Conservation (phyloP, 64 coral and sea anemone species). For the Stylophora pistillata region DNA sequence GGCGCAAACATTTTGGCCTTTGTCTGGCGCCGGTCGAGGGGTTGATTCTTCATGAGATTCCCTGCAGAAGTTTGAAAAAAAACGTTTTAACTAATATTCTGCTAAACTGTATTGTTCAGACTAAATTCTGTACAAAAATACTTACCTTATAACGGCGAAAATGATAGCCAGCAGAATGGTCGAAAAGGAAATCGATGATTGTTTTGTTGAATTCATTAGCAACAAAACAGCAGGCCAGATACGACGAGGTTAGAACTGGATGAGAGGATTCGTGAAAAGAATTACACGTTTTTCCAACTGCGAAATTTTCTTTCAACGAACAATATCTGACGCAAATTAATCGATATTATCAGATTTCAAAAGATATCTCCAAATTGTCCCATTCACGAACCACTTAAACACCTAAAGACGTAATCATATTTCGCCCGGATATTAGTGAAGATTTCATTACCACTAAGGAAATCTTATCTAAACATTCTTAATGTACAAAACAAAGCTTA, state of each 20-base stretch:
- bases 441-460: not conserved
- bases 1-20: slow-evolving; percentile 57
- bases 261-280: not conserved
- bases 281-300: too few species aligned
- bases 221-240: not conserved
- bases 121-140: not conserved
- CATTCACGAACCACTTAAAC: not conserved
- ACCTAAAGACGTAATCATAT: not conserved
- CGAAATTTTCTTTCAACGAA: not conserved
- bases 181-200: not conserved
- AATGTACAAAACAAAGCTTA: slow-evolving; percentile 5
- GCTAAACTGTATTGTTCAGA: not conserved
- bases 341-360: not conserved
- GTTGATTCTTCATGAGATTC: not conserved
- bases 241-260: not conserved
- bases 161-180: not conserved
- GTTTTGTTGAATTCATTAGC: slow-evolving; percentile 8
- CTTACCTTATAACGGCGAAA: not conserved
- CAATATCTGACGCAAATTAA: not conserved
- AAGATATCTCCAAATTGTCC: not conserved
- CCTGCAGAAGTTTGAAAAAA: not conserved
- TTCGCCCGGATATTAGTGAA: slow-evolving; percentile 1
- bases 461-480: slow-evolving; percentile 14
- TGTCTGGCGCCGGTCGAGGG: slow-evolving; percentile 15
- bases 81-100: not conserved